Evolutionary conservation across 2,888 invertebrate genomes (phyloP), one percentile per base, ranked within the genome.

Genomic region (Philonicus albiceps): DNA sequence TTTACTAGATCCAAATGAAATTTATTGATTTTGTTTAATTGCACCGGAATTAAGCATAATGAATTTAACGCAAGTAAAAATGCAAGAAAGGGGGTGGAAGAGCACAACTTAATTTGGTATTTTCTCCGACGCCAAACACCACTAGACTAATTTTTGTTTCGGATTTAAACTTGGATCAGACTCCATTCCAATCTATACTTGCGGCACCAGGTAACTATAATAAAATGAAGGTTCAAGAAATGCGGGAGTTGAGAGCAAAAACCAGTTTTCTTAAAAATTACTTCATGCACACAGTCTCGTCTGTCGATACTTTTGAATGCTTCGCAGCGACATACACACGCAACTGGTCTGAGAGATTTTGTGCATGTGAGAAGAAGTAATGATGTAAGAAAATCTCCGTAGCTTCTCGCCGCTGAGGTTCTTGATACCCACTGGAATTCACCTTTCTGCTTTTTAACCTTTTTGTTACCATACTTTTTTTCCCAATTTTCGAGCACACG

Each of bases 101-200:
- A 74, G 75, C 85, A 85, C 85, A 88, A 88, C 89, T 88, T 88
- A 88, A 89, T 90, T 90, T 89, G 90, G 91, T 90, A 90, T 89
- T 89, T 90, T 90, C 90, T 90, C 90, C 90, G 90, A 90, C 91
- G 91, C 91, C 92, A 91, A 92, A 91, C 91, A 91, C 91, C 90
- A 91, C 90, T 91, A 91, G 91, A 92, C 92, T 92, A 92, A 92
- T 91, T 91, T 91, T 90, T 90, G 90, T 91, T 91, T 91, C 90
- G 90, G 91, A 90, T 90, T 90, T 91, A 90, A 91, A 90, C 90
- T 90, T 90, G 90, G 90, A 90, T 90, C 91, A 91, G 90, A 90
- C 85, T 75, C 74, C 85, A 75, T 84, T 85, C 85, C 31, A 75
- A 75, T 37, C 76, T 40, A 40, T 86, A 80, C 86, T 80, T 86